Percentiles rank a stretch among this genome's conserved stretches.
These are phyloP conservation scores for Echinometra lucunter DNA, from an alignment of 53 echinoderm and acorn worm species.

Conservation along the genomic window DNA sequence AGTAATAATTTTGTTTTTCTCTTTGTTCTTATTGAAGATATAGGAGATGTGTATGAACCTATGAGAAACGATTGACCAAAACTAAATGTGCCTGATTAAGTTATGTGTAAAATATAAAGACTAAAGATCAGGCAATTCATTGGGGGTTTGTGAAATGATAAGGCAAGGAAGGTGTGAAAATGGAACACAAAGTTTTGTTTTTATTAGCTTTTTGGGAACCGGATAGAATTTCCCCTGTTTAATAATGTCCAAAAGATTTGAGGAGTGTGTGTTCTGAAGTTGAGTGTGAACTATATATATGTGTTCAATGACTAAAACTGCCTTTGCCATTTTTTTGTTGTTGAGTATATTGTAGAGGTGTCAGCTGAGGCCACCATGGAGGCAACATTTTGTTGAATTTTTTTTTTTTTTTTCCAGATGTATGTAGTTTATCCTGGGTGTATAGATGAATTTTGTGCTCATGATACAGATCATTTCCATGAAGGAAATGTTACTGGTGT, in stretches of 20 bases:
- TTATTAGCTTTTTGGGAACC: background rate
- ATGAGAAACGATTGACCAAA: conserved; percentile 43
- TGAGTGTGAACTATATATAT: too few relatives aligned
- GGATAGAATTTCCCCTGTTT: background rate
- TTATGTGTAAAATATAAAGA: conserved; percentile 12
- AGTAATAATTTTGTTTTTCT: conserved; percentile 3
- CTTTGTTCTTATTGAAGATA: background rate
- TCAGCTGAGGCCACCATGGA: background rate
- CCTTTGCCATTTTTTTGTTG: conserved; percentile 49
- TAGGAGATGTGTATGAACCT: background rate
- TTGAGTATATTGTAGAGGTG: background rate
- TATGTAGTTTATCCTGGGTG: conserved; percentile 9
- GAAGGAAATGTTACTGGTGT: conserved; percentile 2
- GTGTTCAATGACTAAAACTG: conserved; percentile 20
- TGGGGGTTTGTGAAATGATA: background rate
- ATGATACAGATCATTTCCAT: background rate
- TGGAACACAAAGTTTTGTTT: background rate
- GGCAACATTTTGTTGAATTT: background rate
- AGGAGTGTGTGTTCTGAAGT: background rate
- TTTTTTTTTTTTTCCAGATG: background rate
- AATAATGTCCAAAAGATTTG: background rate
- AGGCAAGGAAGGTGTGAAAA: background rate
- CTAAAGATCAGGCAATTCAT: background rate
- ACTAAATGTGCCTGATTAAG: conserved; percentile 63
- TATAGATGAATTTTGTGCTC: conserved; percentile 28